Conservation (phyloP, 2,797 vertebrate species). For the Gymnocypris eckloni region DNA sequence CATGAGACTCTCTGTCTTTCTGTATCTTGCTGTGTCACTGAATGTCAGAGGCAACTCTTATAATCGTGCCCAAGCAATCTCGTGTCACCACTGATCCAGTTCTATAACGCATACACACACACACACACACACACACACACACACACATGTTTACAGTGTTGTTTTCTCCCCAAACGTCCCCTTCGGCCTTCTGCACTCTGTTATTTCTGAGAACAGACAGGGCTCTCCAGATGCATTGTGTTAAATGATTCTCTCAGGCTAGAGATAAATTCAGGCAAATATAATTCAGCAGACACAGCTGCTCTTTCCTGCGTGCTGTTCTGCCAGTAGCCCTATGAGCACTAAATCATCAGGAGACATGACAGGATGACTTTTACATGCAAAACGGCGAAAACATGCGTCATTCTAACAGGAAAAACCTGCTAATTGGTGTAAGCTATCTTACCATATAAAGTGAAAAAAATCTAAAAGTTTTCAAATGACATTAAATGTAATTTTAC, state of each 20-base stretch:
- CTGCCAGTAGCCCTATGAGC: background rate
- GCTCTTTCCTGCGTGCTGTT: conserved; percentile 13
- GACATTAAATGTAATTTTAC: background rate
- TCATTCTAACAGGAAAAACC: background rate
- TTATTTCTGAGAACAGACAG: conserved; percentile 34
- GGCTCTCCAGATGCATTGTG: conserved; percentile 29
- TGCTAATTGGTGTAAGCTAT: background rate
- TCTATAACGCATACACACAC: background rate
- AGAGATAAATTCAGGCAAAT: conserved; percentile 11
- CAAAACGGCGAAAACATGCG: background rate
- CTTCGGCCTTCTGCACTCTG: conserved; percentile 20
- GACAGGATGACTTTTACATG: background rate
- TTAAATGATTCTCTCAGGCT: conserved; percentile 46
- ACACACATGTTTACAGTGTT: conserved; percentile 18
- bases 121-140: conserved; percentile 10
- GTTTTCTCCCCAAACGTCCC: conserved; percentile 1
- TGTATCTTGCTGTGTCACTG: background rate
- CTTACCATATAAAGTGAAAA: background rate
- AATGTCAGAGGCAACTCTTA: conserved; percentile 1
- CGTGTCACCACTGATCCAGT: conserved; percentile 58
- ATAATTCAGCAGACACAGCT: conserved; percentile 19
- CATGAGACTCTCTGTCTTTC: background rate
- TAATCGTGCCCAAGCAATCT: conserved; percentile 35
- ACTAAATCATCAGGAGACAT: background rate
- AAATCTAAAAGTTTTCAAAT: background rate